Percentiles rank a stretch among this genome's conserved stretches.
Evolutionary conservation across 2,797 vertebrate genomes (phyloP).

Genomic region (Diglossa cyanea): DNA sequence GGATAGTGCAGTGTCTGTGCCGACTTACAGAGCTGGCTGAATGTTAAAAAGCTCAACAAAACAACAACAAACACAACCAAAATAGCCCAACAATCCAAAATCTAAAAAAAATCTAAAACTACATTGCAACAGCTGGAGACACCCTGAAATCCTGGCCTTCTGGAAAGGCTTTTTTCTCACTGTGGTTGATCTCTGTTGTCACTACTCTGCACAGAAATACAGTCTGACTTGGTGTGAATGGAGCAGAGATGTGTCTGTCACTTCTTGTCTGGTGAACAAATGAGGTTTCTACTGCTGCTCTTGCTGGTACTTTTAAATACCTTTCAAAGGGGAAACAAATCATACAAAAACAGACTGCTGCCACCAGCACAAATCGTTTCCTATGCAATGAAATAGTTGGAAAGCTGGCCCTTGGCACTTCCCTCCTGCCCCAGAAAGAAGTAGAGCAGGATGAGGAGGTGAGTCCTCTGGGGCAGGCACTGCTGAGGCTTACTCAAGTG

Average conservation of each 20-base stretch:
- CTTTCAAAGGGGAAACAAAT: background rate
- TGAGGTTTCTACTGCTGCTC: background rate
- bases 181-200: background rate
- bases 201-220: background rate
- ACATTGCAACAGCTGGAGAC: background rate
- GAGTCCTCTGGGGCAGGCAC: background rate
- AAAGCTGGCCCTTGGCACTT: background rate
- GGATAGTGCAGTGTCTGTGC: background rate
- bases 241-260: background rate
- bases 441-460: background rate
- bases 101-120: background rate
- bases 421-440: background rate
- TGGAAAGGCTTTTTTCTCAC: background rate
- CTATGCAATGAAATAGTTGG: background rate
- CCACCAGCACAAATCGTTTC: background rate
- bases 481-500: background rate
- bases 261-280: background rate
- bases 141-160: background rate
- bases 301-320: background rate
- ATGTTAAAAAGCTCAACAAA: background rate
- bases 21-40: background rate
- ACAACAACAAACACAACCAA: background rate
- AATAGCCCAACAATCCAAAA: background rate
- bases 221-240: background rate
- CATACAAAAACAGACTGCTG: background rate